Evolutionary conservation across 1,140 invertebrate species (phyloP).

Genomic region (Battus philenor): DNA sequence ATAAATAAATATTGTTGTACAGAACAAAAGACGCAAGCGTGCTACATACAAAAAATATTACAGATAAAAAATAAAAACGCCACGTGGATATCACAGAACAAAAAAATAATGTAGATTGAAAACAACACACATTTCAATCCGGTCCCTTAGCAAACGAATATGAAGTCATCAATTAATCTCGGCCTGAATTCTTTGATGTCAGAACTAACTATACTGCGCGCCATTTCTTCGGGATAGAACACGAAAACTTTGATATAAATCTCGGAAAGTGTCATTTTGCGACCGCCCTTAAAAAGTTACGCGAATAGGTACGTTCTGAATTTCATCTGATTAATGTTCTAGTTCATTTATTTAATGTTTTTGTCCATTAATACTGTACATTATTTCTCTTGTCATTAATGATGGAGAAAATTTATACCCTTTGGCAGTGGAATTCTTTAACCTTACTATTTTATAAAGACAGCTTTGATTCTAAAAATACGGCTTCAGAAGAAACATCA

Average conservation of each 20-base stretch:
- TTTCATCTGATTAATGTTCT: conserved; percentile 4
- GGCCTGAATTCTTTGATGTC: conserved; percentile 42
- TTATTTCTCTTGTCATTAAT: no score
- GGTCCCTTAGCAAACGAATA: conserved; percentile 31
- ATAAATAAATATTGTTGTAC: not conserved
- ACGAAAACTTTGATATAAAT: conserved; percentile 12
- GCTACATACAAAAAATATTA: not conserved
- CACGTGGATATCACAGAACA: conserved; percentile 1
- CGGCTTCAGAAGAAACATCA: no score
- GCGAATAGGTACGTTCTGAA: conserved; percentile 12
- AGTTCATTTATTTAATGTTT: conserved; percentile 3
- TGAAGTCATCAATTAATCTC: conserved; percentile 41
- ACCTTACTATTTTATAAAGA: no score
- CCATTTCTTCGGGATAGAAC: conserved; percentile 14
- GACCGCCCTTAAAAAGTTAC: conserved; percentile 10
- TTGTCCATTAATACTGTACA: not conserved
- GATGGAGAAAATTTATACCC: no score
- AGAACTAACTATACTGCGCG: conserved; percentile 24
- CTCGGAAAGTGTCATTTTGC: conserved; percentile 12
- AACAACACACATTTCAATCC: conserved; percentile 17
- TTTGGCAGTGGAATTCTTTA: no score
- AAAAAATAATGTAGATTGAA: conserved; percentile 13
- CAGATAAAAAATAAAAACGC: not conserved
- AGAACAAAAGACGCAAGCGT: not conserved
- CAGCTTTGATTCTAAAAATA: no score